These are phyloP conservation scores for Astyanax mexicanus DNA, from an alignment of 2,797 vertebrate species.

Conservation along the genomic window DNA sequence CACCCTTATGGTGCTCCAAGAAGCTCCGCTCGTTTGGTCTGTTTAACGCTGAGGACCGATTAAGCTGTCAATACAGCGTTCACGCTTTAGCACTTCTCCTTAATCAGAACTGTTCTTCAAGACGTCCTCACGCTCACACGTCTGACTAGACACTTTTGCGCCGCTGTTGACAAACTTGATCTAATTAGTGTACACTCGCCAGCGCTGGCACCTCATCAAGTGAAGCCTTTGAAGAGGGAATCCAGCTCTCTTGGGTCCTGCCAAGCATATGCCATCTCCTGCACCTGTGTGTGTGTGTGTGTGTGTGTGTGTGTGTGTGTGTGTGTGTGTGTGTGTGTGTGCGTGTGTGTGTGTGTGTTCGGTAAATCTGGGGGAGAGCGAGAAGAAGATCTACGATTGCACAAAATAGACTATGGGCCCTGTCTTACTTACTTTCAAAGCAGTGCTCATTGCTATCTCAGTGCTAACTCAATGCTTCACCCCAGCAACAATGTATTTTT, in stretches of 20 bases:
- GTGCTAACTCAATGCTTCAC: too few relatives aligned
- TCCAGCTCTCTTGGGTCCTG: background rate
- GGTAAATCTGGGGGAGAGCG: background rate
- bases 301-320: too few relatives aligned
- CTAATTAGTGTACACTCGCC: background rate
- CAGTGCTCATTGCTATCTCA: too few relatives aligned
- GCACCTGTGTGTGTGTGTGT: background rate
- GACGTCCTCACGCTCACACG: background rate
- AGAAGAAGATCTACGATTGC: too few relatives aligned
- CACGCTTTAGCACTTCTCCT: background rate
- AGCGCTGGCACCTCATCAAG: constrained; percentile 13
- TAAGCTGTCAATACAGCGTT: background rate
- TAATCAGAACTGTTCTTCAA: background rate
- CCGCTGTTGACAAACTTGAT: constrained; percentile 16
- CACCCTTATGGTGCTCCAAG: background rate
- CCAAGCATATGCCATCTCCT: background rate
- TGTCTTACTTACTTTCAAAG: too few relatives aligned
- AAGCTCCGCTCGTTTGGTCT: background rate
- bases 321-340: too few relatives aligned
- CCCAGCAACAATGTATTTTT: too few relatives aligned
- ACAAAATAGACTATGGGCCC: too few relatives aligned
- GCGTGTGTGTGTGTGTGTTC: too few relatives aligned
- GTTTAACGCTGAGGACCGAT: background rate
- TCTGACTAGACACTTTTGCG: background rate
- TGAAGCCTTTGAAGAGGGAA: constrained; percentile 30